Base-by-base conservation (phyloP, 2,113 vertebrate genomes). In the Rhipidura dahli region DNA sequence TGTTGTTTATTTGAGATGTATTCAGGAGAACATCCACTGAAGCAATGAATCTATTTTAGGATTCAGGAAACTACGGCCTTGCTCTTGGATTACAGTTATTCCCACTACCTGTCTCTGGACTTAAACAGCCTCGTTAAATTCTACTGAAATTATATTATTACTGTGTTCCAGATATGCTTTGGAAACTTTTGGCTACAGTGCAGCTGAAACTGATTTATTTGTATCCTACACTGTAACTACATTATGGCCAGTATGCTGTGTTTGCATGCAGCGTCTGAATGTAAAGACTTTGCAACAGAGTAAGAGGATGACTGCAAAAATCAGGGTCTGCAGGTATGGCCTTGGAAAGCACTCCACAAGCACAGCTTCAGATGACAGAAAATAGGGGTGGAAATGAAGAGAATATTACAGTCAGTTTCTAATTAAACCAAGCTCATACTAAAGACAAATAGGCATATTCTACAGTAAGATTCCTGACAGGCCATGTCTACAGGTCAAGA, bases 91-190 rank as follows among this genome's bases (percentile, higher is more conserved):
- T 93, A 69, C 66, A 93, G 56, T 87, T 78, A 61, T 96, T 72
- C 68, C 66, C 53, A 70, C 73, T 94, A 73, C 78, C 61, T 87
- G 33, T 44, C 64, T 95, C 56, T 87, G 49, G 61, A 93, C 69
- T 87, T 72, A 78, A n/a, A n/a, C 23, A 96, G 40, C 27, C 75
- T 85, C 77, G 60, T 95, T 96, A 92, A 78, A 81, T 63, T 81
- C 37, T 40, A 37, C 28, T 59, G 26, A 86, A 96, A 86, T 89
- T 26, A 30, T 24, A 76, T n/a, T 87, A 59, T 50, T 85, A 37
- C 53, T 77, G 10, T 39, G 47, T 73, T 95, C 53, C 77, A 89
- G 72, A 77, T 70, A 57, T 21, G 47, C 30, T 77, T 73, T 80
- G 50, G 59, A 94, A 92, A 94, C 54, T 90, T 63, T 91, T 88